These are phyloP conservation scores for Ochlodes sylvanus DNA, from an alignment of 2,888 invertebrate species.

Conservation along the genomic window DNA sequence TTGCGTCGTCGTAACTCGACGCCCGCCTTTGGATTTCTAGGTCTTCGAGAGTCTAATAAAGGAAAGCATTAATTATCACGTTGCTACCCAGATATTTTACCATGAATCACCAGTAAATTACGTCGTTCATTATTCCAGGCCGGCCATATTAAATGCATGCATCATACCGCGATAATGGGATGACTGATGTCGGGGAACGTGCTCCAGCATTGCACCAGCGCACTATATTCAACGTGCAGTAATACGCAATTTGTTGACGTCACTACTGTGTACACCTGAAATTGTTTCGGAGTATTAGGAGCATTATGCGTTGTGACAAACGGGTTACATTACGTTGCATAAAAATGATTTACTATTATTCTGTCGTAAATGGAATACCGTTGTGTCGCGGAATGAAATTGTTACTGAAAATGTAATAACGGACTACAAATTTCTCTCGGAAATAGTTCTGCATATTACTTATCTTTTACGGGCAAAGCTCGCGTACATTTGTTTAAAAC, in stretches of 20 bases:
- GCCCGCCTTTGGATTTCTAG: slow-evolving; percentile 53
- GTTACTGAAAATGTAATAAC: slow-evolving; percentile 37
- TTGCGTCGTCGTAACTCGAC: slow-evolving; percentile 63
- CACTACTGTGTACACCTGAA: slow-evolving; percentile 76
- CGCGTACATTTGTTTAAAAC: slow-evolving; percentile 6
- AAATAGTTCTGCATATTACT: slow-evolving; percentile 21
- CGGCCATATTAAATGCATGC: slow-evolving; percentile 60
- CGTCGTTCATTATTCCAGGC: slow-evolving; percentile 24
- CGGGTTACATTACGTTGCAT: slow-evolving; percentile 36
- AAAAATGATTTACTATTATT: slow-evolving; percentile 37
- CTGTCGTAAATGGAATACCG: slow-evolving; percentile 38
- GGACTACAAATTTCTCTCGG: slow-evolving; percentile 22
- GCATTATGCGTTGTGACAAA: slow-evolving; percentile 32
- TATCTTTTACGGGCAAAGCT: slow-evolving; percentile 16
- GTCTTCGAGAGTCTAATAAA: slow-evolving; percentile 59
- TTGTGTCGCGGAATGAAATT: slow-evolving; percentile 34
- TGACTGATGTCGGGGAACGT: slow-evolving; percentile 78
- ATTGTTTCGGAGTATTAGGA: slow-evolving; percentile 41
- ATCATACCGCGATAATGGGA: slow-evolving; percentile 68
- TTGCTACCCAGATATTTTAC: slow-evolving; percentile 19
- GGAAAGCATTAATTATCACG: slow-evolving; percentile 29
- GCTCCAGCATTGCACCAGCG: slow-evolving; percentile 77
- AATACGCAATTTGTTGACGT: slow-evolving; percentile 82
- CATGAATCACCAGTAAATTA: slow-evolving; percentile 31
- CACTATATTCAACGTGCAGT: slow-evolving; percentile 75